These are phyloP conservation scores for Meles meles DNA, from an alignment of 2,113 vertebrate genomes.

Conservation along the genomic window DNA sequence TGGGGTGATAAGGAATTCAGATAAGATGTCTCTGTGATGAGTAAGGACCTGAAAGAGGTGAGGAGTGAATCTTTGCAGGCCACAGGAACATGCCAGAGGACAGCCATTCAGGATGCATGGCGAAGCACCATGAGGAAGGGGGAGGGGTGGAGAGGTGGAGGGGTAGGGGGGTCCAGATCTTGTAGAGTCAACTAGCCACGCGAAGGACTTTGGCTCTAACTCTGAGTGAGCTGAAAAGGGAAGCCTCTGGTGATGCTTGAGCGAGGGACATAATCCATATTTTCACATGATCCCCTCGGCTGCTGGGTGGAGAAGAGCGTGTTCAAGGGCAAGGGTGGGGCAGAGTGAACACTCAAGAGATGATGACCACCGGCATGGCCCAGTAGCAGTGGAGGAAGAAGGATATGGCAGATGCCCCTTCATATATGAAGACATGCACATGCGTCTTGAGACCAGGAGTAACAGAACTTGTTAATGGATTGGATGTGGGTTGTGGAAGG, in stretches of 20 bases:
- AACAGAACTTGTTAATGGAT: not conserved
- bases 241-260: not conserved
- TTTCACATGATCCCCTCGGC: not conserved
- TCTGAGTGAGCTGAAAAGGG: not conserved
- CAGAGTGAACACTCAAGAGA: not conserved
- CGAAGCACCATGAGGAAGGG: rapidly evolving
- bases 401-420: not conserved
- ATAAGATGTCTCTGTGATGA: not conserved
- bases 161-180: not conserved
- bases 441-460: not conserved
- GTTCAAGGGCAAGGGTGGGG: not conserved
- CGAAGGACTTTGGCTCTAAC: not conserved
- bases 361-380: too few species aligned
- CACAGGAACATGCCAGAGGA: not conserved
- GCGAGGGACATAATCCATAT: not conserved
- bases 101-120: not conserved
- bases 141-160: too few species aligned
- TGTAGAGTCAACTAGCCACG: too few species aligned
- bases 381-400: not conserved
- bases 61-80: not conserved
- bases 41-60: not conserved
- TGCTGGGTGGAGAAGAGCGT: not conserved
- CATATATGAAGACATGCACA: not conserved
- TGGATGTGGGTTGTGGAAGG: not conserved
- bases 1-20: not conserved